A percentile compares a stretch with the other conserved stretches of the same genome.
Conservation (phyloP, 2,888 invertebrate species). For the Onthophagus sagittarius region DNA sequence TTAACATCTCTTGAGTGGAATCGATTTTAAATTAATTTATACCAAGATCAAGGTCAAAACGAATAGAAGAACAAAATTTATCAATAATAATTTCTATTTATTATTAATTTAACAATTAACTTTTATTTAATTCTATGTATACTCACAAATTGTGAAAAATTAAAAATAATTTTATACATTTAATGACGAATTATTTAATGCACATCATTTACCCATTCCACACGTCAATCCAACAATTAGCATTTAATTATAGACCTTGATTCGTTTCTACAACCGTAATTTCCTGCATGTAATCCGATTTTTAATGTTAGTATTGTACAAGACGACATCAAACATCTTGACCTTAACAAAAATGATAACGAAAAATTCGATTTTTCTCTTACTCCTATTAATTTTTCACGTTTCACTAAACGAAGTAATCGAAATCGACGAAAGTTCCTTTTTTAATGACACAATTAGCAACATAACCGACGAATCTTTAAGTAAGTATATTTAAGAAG, state of each 20-base stretch:
- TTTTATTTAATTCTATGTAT: too few species aligned
- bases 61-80: too few species aligned
- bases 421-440: neutral
- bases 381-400: neutral
- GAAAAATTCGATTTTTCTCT: neutral
- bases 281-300: neutral
- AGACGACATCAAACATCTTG: neutral
- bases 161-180: too few species aligned
- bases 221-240: neutral
- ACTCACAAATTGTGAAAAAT: too few species aligned
- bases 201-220: too few species aligned
- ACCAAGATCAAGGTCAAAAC: too few species aligned
- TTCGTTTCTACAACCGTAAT: neutral
- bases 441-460: neutral
- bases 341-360: neutral
- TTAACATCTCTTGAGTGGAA: too few species aligned
- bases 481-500: neutral
- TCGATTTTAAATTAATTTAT: too few species aligned
- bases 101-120: too few species aligned
- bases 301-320: neutral
- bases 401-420: neutral
- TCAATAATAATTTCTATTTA: too few species aligned
- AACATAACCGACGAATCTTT: neutral
- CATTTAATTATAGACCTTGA: neutral
- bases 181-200: too few species aligned